These are phyloP conservation scores for Cryptoblepharus egeriae DNA, from an alignment of 2,797 vertebrate species.

Conservation along the genomic window DNA sequence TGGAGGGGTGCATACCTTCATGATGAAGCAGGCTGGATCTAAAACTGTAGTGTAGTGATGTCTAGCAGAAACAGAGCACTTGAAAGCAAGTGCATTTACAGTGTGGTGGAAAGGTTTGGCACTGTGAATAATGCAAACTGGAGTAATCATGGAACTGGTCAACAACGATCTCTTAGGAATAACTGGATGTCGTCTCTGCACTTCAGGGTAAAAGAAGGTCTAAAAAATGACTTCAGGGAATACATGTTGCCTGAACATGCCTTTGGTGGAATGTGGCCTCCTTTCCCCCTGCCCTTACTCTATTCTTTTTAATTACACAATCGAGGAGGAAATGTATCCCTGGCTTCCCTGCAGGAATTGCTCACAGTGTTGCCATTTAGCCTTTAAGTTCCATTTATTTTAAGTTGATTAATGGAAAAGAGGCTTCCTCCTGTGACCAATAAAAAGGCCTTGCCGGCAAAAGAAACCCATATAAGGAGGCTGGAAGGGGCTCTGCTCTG, in stretches of 20 bases:
- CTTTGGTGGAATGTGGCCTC: slow-evolving; percentile 26
- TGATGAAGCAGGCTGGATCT: background rate
- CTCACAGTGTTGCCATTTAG: slow-evolving; percentile 16
- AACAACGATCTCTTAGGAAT: background rate
- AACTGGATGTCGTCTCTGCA: background rate
- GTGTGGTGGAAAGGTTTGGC: background rate
- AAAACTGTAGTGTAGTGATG: background rate
- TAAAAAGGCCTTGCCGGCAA: background rate
- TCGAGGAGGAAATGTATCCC: slow-evolving; percentile 26
- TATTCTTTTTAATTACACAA: slow-evolving; percentile 36
- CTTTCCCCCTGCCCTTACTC: background rate
- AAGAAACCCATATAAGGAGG: slow-evolving; percentile 43
- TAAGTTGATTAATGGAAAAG: slow-evolving; percentile 37
- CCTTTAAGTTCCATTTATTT: slow-evolving; percentile 54
- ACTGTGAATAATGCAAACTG: background rate
- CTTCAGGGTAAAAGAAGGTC: slow-evolving; percentile 16
- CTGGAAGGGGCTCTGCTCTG: slow-evolving; percentile 27
- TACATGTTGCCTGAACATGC: slow-evolving; percentile 22
- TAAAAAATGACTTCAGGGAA: background rate
- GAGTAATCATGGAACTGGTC: background rate
- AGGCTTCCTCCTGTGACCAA: slow-evolving; percentile 27
- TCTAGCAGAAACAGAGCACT: background rate
- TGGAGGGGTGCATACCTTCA: too few relatives aligned
- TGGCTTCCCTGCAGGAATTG: slow-evolving; percentile 27
- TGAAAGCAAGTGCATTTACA: background rate